Evolutionary conservation across 2,888 invertebrate species (phyloP).

Genomic region (Willowsia nigromaculata): DNA sequence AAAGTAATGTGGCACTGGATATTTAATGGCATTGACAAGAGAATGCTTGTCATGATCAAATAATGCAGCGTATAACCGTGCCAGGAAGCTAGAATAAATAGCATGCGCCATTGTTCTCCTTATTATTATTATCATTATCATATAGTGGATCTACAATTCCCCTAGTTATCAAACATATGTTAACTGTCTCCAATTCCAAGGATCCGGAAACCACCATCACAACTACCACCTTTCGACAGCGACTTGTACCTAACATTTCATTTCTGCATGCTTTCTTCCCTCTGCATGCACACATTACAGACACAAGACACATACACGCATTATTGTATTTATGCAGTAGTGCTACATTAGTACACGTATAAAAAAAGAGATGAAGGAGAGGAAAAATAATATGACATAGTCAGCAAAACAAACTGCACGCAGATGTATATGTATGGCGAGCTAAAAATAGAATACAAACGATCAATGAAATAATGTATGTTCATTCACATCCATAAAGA

Average conservation of each 20-base stretch:
- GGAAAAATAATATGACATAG: background rate
- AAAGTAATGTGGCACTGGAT: background rate
- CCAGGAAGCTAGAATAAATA: background rate
- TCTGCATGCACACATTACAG: background rate
- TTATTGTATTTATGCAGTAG: background rate
- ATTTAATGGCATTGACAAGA: background rate
- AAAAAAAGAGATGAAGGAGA: background rate
- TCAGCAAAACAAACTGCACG: slow-evolving; percentile 48
- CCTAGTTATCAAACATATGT: background rate
- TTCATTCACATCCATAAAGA: slow-evolving; percentile 40
- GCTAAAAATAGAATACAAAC: slow-evolving; percentile 77
- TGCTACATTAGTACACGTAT: background rate
- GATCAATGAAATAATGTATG: slow-evolving; percentile 77
- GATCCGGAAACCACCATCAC: background rate
- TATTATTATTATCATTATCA: background rate
- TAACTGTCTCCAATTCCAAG: background rate
- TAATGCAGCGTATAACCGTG: background rate
- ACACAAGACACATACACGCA: background rate
- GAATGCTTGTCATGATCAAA: background rate
- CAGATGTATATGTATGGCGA: slow-evolving; percentile 53
- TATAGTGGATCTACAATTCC: background rate
- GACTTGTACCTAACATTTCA: background rate
- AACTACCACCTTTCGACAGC: slow-evolving; percentile 13
- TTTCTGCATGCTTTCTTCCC: background rate
- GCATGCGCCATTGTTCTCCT: background rate